Percentiles rank a stretch among this genome's conserved stretches.
phyloP scores from a whole-genome alignment of 2,113 vertebrate species.

The Thalassarche chlororhynchos region DNA sequence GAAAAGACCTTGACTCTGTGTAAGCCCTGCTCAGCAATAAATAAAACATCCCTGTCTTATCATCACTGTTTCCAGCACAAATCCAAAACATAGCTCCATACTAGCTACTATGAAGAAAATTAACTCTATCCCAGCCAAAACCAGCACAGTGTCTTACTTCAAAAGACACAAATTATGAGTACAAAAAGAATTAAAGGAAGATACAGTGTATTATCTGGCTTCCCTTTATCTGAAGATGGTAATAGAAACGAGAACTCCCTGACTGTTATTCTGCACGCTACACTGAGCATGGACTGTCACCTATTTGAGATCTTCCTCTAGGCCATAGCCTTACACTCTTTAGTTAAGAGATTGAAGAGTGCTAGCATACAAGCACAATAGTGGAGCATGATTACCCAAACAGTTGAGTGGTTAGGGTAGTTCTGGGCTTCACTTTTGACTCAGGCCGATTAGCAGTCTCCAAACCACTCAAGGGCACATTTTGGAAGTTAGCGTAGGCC shows the following conservation, averaged over 20 bases:
- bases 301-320: neutral
- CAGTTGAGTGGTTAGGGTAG: neutral
- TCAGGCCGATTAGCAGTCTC: neutral
- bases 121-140: too few relatives aligned
- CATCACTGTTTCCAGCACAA: too few relatives aligned
- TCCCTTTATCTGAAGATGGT: neutral
- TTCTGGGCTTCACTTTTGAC: neutral
- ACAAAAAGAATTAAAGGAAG: neutral
- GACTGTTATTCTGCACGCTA: neutral
- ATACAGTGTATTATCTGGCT: neutral
- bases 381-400: neutral
- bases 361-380: neutral
- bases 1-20: too few relatives aligned
- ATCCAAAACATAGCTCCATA: too few relatives aligned
- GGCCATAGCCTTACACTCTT: neutral
- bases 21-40: too few relatives aligned
- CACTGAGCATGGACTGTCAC: neutral
- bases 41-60: too few relatives aligned
- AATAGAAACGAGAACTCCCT: neutral
- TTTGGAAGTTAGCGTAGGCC: neutral
- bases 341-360: neutral
- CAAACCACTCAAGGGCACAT: neutral
- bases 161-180: neutral
- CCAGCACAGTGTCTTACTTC: neutral
- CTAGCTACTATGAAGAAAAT: too few relatives aligned